Percentiles rank a stretch among this genome's conserved stretches.
Conservation (phyloP, 2,888 invertebrate species). For the Tortrix viridana region DNA sequence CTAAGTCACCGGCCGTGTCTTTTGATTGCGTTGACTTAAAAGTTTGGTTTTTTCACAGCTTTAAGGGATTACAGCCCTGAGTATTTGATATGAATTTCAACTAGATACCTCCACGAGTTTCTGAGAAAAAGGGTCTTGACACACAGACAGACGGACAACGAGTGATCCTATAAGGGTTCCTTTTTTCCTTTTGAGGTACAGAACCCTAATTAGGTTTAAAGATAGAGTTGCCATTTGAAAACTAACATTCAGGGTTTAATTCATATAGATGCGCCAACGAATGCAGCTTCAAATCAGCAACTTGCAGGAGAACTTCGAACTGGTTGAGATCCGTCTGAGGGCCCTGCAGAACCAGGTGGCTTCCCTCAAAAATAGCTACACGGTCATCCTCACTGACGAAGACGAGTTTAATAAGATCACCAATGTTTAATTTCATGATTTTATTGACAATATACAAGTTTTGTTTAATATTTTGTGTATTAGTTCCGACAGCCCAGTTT, state of each 20-base stretch:
- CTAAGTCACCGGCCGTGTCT: too few relatives aligned
- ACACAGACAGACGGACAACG: too few relatives aligned
- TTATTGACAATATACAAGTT: slow-evolving; percentile 19
- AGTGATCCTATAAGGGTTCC: too few relatives aligned
- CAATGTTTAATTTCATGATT: slow-evolving; percentile 20
- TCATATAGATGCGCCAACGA: slow-evolving; percentile 85
- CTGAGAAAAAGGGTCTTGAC: too few relatives aligned
- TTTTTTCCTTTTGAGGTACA: too few relatives aligned
- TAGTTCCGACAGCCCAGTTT: neutral
- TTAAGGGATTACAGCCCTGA: too few relatives aligned
- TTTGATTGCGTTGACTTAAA: too few relatives aligned
- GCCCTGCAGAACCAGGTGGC: slow-evolving; percentile 86
- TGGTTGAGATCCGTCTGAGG: slow-evolving; percentile 86
- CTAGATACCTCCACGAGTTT: too few relatives aligned
- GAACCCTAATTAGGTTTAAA: too few relatives aligned
- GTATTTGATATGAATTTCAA: too few relatives aligned
- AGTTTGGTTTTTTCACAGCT: too few relatives aligned
- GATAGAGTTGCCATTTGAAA: neutral
- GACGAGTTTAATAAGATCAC: slow-evolving; percentile 48
- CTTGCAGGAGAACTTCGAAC: slow-evolving; percentile 87
- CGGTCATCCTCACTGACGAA: slow-evolving; percentile 58
- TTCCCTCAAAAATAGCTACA: slow-evolving; percentile 81
- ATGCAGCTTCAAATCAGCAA: slow-evolving; percentile 88
- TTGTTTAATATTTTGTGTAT: neutral
- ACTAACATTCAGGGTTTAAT: neutral